Evolutionary conservation across 2,797 vertebrate genomes (phyloP), one percentile per base, ranked within the genome.

Genomic region (Sebastes elongatus): DNA sequence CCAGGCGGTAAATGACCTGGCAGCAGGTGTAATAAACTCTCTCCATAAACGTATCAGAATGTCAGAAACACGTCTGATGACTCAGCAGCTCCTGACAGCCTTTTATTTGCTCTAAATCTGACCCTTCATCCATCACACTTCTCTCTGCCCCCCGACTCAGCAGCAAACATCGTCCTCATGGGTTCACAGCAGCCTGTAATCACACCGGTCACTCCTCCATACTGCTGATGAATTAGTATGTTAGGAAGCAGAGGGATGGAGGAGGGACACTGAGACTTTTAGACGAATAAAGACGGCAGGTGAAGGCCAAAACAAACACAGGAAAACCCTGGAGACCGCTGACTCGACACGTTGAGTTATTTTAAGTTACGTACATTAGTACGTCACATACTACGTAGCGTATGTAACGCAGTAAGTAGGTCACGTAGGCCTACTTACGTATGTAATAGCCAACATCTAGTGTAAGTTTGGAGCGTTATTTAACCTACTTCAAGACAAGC

Each of bases 61-160:
- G 4, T 42, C 49, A 22, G 7, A 64, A 46, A 33, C 57, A 42
- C 28, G 46, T 55, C 4, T 42, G 81, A 62, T 74, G 83, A 87
- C 23, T 59, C 83, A 78, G 81, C 81, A 71, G 63, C 23, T 85
- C 57, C 35, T 61, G 49, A 65, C 77, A 7, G 71, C 25, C 18
- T 71, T 75, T 78, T 65, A 68, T 77, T 55, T 53, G 35, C 73
- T 82, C 67, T 78, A 18, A 79, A 74, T 83, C 70, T 7, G 78
- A 71, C n/a, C 71, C 42, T 63, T 42, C 64, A 71, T 85, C 78
- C 69, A 59, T 77, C 78, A 71, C 83, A 30, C 52, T 0, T 30
- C 59, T 25, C 49, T 53, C 72, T 35, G 64, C 42, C n/a, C 64
- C 64, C 38, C 35, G 13, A 25, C 52, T 61, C 30, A 49, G 18